phyloP scores from a whole-genome alignment of 2,113 vertebrate species.

The Leucopsar rothschildi region DNA sequence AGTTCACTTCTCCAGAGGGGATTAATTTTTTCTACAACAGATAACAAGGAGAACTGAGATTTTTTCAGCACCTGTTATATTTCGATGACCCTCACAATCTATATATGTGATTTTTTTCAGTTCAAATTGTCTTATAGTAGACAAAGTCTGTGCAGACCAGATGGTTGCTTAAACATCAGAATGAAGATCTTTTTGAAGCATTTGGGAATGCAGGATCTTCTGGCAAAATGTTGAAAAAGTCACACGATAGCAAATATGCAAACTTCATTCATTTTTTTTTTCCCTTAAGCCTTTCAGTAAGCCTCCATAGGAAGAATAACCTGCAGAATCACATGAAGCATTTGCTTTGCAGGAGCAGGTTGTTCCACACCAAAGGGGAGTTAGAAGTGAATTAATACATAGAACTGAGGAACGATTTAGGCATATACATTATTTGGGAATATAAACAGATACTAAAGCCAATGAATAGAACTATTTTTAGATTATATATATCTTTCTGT shows the following conservation, averaged over 20 bases:
- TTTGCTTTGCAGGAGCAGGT: background rate
- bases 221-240: background rate
- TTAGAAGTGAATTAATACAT: background rate
- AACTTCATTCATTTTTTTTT: background rate
- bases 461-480: background rate
- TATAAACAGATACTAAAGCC: background rate
- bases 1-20: background rate
- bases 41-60: background rate
- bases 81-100: background rate
- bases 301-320: background rate
- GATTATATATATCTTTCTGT: background rate
- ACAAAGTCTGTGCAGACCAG: background rate
- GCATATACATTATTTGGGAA: background rate
- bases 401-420: background rate
- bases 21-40: background rate
- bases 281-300: background rate
- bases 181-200: background rate
- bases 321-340: background rate
- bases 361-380: background rate
- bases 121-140: background rate
- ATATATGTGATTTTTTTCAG: background rate
- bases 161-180: background rate
- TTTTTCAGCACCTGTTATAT: background rate
- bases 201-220: background rate
- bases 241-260: background rate